Evolutionary conservation across 2,888 invertebrate genomes (phyloP).

Genomic region (Myopa tessellatipennis): DNA sequence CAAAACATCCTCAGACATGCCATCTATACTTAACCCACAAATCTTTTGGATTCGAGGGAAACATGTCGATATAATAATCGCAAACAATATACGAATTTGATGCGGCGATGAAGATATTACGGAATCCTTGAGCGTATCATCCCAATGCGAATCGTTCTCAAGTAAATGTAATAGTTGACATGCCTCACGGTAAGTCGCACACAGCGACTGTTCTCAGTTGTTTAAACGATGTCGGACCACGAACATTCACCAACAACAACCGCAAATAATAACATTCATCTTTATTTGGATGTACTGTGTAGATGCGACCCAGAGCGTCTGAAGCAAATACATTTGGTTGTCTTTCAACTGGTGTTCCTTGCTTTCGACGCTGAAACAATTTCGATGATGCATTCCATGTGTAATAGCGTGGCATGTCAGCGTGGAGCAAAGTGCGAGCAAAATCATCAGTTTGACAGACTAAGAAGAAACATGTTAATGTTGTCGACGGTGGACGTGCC

Average conservation of each 20-base stretch:
- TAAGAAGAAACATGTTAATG: constrained; percentile 35
- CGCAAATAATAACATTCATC: constrained; percentile 36
- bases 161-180: too few relatives aligned
- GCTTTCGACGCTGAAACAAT: constrained; percentile 37
- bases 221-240: constrained; percentile 44
- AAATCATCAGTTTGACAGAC: constrained; percentile 31
- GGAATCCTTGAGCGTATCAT: constrained; percentile 27
- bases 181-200: too few relatives aligned
- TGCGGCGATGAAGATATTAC: constrained; percentile 12
- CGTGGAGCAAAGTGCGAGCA: constrained; percentile 38
- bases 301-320: constrained; percentile 35
- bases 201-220: constrained; percentile 55
- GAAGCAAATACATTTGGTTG: constrained; percentile 6
- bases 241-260: constrained; percentile 35
- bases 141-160: too few relatives aligned
- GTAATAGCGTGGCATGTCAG: constrained; percentile 38
- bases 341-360: constrained; percentile 24
- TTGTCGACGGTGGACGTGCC: constrained; percentile 42
- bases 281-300: constrained; percentile 39
- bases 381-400: constrained; percentile 35
- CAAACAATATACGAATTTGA: constrained; percentile 37
- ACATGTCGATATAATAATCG: constrained; percentile 37
- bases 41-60: constrained; percentile 31
- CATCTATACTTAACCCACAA: constrained; percentile 33
- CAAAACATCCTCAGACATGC: constrained; percentile 36